Conservation (phyloP, 2,888 invertebrate genomes). For the Myopa tessellatipennis region DNA sequence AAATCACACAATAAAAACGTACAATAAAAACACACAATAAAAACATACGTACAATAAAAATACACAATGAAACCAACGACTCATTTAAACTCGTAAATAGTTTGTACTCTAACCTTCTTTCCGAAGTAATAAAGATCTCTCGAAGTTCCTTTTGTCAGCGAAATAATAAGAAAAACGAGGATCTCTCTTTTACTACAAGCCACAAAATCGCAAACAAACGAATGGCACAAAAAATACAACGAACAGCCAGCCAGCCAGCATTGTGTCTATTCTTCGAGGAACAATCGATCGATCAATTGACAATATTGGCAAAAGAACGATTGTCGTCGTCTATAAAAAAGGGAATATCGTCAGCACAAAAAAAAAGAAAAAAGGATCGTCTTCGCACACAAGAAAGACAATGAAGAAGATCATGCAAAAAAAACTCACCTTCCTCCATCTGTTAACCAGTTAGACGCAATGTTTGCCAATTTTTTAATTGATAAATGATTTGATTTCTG, state of each 20-base stretch:
- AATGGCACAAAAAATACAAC: not conserved
- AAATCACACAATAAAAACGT: not conserved
- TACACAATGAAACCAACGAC: not conserved
- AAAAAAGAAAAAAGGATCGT: not conserved
- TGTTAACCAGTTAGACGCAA: conserved; percentile 37
- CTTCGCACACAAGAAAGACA: not conserved
- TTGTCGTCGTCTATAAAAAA: not conserved
- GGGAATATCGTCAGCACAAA: not conserved
- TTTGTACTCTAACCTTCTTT: not conserved
- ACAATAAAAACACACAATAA: not conserved
- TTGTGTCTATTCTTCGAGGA: not conserved
- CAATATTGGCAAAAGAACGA: conserved; percentile 15
- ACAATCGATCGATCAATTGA: conserved; percentile 30
- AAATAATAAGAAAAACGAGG: not conserved
- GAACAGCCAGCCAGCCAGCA: not conserved
- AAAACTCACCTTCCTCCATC: not conserved
- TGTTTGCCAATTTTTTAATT: conserved; percentile 54
- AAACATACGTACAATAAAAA: not conserved
- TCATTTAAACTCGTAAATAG: conserved; percentile 3
- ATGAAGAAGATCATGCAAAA: not conserved
- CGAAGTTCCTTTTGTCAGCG: not conserved
- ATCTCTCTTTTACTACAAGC: conserved; percentile 20
- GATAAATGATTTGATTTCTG: conserved; percentile 49
- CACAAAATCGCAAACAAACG: conserved; percentile 6
- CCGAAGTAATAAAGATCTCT: conserved; percentile 23